These are phyloP conservation scores for Empidonax traillii DNA, from an alignment of 2,113 vertebrate species.

Conservation along the genomic window DNA sequence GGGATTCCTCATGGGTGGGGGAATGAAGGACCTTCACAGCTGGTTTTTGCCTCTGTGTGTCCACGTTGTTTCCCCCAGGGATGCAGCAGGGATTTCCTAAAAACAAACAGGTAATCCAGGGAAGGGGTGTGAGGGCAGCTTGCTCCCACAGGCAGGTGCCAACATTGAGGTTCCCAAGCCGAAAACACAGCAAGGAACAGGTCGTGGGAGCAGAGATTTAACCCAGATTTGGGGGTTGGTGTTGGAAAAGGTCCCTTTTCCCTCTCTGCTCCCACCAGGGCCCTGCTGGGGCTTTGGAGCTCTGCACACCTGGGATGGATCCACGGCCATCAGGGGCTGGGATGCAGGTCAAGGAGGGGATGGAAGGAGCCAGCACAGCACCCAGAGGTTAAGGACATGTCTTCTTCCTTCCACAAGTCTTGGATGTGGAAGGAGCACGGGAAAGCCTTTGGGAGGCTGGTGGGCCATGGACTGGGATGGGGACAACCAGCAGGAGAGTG, in stretches of 20 bases:
- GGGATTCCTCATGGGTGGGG: not conserved
- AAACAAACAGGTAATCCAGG: not conserved
- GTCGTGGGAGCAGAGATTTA: not conserved
- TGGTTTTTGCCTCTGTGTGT: not conserved
- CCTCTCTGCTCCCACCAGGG: not conserved
- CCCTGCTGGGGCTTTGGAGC: not conserved
- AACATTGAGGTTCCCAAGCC: not conserved
- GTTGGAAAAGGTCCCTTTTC: not conserved
- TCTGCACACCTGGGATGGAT: not conserved
- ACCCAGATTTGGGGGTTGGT: not conserved
- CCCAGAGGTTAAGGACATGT: too few relatives aligned
- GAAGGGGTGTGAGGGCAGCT: not conserved
- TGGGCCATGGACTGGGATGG: not conserved
- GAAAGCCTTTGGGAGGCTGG: not conserved
- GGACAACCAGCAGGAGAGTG: not conserved
- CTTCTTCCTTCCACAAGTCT: accelerated
- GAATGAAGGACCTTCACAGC: not conserved
- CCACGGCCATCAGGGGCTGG: not conserved
- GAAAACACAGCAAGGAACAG: not conserved
- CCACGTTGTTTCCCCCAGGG: not conserved
- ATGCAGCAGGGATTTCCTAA: not conserved
- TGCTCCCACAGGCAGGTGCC: not conserved
- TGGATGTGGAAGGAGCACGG: not conserved
- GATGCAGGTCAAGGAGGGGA: not conserved
- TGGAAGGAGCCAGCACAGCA: not conserved